These are phyloP conservation scores for Apteryx mantelli DNA, from an alignment of 2,113 vertebrate genomes.

Conservation along the genomic window DNA sequence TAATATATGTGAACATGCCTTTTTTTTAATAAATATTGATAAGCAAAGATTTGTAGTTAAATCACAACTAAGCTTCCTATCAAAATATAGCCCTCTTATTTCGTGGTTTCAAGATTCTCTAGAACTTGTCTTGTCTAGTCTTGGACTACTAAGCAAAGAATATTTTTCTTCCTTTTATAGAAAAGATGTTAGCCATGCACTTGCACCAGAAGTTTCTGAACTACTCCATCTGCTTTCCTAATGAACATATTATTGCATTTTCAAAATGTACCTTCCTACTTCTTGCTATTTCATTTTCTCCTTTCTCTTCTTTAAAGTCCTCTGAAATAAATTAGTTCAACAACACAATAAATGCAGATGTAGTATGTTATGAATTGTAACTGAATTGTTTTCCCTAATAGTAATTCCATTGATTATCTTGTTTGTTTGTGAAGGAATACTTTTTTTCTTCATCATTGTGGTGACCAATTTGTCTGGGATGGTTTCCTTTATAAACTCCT, in stretches of 20 bases:
- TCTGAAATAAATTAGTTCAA: background rate
- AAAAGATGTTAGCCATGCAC: background rate
- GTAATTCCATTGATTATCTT: background rate
- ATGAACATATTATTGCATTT: background rate
- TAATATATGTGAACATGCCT: background rate
- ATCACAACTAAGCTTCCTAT: background rate
- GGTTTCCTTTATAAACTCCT: background rate
- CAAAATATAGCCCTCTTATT: background rate
- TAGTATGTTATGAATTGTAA: background rate
- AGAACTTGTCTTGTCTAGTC: background rate
- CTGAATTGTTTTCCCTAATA: background rate
- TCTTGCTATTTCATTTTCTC: background rate
- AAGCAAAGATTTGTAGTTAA: background rate
- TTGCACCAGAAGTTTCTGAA: background rate
- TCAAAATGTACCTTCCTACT: background rate
- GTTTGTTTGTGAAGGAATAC: background rate
- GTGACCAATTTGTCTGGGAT: background rate
- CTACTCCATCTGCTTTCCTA: background rate
- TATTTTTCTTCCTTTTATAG: conserved; percentile 18
- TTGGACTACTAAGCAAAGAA: background rate
- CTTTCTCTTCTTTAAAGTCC: background rate
- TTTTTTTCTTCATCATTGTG: background rate
- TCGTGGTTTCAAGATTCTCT: background rate
- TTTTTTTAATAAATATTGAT: background rate
- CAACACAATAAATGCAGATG: background rate